phyloP scores from a whole-genome alignment of 2,113 vertebrate genomes.

The Phyllostomus discolor region DNA sequence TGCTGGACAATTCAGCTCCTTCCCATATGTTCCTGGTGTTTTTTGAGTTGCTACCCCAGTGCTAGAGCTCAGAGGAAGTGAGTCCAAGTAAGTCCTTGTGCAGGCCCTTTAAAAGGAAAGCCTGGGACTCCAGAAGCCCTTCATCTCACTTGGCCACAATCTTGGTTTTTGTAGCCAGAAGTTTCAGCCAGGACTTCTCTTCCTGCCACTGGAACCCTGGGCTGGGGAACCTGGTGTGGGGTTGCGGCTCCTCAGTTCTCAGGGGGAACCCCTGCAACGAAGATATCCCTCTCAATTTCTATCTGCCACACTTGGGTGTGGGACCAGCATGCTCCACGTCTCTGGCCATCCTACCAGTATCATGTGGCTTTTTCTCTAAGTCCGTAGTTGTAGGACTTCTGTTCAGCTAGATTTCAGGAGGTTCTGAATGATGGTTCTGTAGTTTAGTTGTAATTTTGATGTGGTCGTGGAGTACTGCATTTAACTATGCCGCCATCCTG shows the following conservation, averaged over 20 bases:
- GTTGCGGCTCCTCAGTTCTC: not conserved
- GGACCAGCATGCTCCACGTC: no score
- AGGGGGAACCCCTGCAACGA: not conserved
- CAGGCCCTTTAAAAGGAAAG: no score
- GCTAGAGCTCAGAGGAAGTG: not conserved
- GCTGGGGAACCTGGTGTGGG: not conserved
- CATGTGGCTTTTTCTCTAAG: not conserved
- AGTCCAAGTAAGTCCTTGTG: not conserved
- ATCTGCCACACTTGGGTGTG: not conserved
- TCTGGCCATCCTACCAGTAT: not conserved
- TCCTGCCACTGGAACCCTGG: not conserved
- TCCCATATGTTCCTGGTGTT: not conserved
- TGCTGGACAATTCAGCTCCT: not conserved
- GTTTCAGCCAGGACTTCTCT: not conserved
- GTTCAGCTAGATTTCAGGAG: not conserved
- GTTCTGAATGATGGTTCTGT: not conserved
- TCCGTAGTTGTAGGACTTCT: not conserved
- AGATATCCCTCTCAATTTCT: not conserved
- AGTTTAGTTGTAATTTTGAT: not conserved
- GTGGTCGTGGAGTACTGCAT: not conserved
- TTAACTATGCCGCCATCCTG: not conserved
- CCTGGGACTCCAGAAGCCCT: not conserved
- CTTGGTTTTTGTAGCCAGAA: not conserved
- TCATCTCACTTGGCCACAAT: not conserved
- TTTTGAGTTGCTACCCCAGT: not conserved